Evolutionary conservation across 2,888 invertebrate genomes (phyloP).

Genomic region (Leptarthrus brevirostris): DNA sequence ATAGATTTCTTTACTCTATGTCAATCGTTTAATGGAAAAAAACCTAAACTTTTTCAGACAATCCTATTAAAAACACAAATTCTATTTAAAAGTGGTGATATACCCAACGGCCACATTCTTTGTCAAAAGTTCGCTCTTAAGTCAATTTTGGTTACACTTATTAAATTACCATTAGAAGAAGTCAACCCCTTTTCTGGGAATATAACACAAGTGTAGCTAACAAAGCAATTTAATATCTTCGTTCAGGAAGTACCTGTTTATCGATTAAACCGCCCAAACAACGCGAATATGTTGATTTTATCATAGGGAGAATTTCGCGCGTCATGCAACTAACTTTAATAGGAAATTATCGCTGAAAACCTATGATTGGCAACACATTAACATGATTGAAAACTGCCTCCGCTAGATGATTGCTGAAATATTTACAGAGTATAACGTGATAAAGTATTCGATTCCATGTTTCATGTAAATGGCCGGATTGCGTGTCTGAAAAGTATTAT

Average conservation of each 20-base stretch:
- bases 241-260: not conserved
- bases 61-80: too few species aligned
- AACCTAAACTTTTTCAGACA: too few species aligned
- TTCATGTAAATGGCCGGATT: not conserved
- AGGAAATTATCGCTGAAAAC: slow-evolving; percentile 51
- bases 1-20: too few species aligned
- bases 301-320: slow-evolving; percentile 44
- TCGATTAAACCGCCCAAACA: slow-evolving; percentile 24
- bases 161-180: not conserved
- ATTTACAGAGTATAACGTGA: slow-evolving; percentile 21
- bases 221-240: slow-evolving; percentile 11
- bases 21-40: too few species aligned
- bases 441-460: slow-evolving; percentile 8
- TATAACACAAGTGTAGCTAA: not conserved
- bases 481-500: not conserved
- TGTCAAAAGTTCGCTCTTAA: too few species aligned
- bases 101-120: too few species aligned
- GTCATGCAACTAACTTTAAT: slow-evolving; percentile 44
- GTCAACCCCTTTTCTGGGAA: not conserved
- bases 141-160: not conserved
- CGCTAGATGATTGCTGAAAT: slow-evolving; percentile 52
- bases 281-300: slow-evolving; percentile 16
- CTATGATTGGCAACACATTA: slow-evolving; percentile 45
- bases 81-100: too few species aligned
- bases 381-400: slow-evolving; percentile 2